Percentiles rank a stretch among this genome's conserved stretches.
phyloP scores from a whole-genome alignment of 2,113 vertebrate genomes.

The Apeltes quadracus region DNA sequence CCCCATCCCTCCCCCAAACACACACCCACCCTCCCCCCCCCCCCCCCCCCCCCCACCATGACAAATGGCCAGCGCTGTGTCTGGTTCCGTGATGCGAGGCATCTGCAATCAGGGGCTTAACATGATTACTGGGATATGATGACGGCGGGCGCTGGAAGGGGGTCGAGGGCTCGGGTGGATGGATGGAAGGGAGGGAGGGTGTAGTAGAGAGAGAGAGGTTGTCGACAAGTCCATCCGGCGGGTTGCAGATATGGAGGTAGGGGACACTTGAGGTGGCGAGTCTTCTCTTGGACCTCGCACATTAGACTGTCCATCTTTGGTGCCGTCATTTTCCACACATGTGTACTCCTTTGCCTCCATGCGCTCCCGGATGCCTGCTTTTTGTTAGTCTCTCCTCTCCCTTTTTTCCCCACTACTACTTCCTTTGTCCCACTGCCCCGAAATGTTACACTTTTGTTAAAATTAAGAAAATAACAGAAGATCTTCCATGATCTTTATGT shows the following conservation, averaged over 20 bases:
- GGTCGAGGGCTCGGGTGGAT: conserved; percentile 13
- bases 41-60: neutral
- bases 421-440: conserved; percentile 26
- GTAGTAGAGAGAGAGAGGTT: conserved; percentile 17
- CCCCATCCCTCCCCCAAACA: no score
- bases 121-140: conserved; percentile 45
- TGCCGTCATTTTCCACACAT: conserved; percentile 46
- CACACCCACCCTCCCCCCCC: no score
- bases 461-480: conserved; percentile 34
- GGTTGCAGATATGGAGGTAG: conserved; percentile 6
- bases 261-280: conserved; percentile 1
- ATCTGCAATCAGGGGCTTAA: conserved; percentile 61
- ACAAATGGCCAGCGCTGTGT: conserved; percentile 42
- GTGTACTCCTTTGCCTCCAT: conserved; percentile 1
- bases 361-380: neutral
- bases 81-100: conserved; percentile 59
- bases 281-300: conserved; percentile 49
- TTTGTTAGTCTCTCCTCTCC: conserved; percentile 3
- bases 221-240: conserved; percentile 13
- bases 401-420: conserved; percentile 42
- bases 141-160: conserved; percentile 22
- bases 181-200: conserved; percentile 15
- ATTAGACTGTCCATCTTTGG: conserved; percentile 35
- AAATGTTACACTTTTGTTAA: conserved; percentile 47
- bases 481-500: conserved; percentile 23